phyloP scores from a whole-genome alignment of 2,888 invertebrate genomes.

The Amphimallon solstitiale region DNA sequence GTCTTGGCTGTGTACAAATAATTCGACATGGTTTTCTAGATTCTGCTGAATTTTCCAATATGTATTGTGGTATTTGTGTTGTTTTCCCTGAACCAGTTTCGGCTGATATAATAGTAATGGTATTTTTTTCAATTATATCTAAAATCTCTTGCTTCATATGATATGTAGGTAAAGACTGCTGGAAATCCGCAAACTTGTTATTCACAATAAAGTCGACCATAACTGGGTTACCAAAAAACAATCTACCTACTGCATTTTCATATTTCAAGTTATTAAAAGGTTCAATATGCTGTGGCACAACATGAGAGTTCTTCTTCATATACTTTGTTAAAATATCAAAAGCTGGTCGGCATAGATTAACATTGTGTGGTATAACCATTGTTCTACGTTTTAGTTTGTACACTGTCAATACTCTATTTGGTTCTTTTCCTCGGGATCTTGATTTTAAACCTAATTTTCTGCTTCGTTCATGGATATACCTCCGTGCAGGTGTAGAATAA shows the following conservation, averaged over 20 bases:
- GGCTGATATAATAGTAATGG: constrained; percentile 76
- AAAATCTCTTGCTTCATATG: constrained; percentile 73
- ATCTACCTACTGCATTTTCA: constrained; percentile 36
- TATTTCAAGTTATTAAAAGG: constrained; percentile 8
- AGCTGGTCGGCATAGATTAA: constrained; percentile 35
- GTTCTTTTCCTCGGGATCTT: constrained; percentile 81
- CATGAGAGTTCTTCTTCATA: constrained; percentile 6
- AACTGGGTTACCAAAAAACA: constrained; percentile 36
- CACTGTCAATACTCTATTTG: constrained; percentile 49
- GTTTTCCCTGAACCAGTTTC: constrained; percentile 96
- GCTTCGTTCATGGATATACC: constrained; percentile 80
- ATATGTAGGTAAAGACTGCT: constrained; percentile 77
- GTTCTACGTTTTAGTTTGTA: constrained; percentile 38
- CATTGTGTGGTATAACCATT: constrained; percentile 36
- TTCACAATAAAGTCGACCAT: constrained; percentile 57
- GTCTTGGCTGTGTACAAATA: constrained; percentile 92
- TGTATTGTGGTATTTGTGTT: constrained; percentile 93
- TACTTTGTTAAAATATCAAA: constrained; percentile 23
- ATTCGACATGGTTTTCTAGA: constrained; percentile 78
- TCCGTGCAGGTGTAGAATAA: constrained; percentile 80
- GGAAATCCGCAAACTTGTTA: constrained; percentile 69
- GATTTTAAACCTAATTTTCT: constrained; percentile 77
- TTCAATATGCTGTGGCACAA: constrained; percentile 1
- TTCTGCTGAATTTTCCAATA: constrained; percentile 79
- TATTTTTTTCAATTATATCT: constrained; percentile 71